A percentile compares a stretch with the other conserved stretches of the same genome.
Conservation (phyloP, 2,888 invertebrate genomes). For the Metopia argyrocephala region DNA sequence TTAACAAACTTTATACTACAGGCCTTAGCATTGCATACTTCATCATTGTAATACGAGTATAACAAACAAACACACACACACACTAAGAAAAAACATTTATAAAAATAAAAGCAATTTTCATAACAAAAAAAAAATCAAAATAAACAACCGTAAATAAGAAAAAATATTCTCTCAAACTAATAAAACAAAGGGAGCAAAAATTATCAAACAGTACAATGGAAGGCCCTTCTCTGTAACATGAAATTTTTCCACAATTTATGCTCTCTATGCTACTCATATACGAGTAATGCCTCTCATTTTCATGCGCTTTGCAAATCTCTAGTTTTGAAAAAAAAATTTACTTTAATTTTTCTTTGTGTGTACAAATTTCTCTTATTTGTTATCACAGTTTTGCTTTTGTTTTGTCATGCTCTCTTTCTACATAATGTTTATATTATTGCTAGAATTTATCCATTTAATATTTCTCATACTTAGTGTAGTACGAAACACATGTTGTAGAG, state of each 20-base stretch:
- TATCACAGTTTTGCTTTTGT: conserved; percentile 22
- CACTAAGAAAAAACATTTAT: conserved; percentile 56
- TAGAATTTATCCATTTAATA: conserved; percentile 38
- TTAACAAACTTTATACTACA: conserved; percentile 68
- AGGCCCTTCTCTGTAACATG: conserved; percentile 10
- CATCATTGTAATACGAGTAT: conserved; percentile 24
- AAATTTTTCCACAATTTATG: too few relatives aligned
- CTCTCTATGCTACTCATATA: too few relatives aligned
- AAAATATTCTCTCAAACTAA: not conserved
- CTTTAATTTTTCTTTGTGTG: not conserved
- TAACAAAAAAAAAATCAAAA: conserved; percentile 7
- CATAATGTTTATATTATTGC: not conserved
- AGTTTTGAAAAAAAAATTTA: conserved; percentile 18
- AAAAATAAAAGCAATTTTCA: conserved; percentile 35
- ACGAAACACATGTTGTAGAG: conserved; percentile 11
- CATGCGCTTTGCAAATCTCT: not conserved
- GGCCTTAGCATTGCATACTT: conserved; percentile 69
- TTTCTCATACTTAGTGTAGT: conserved; percentile 47
- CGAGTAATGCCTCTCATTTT: not conserved
- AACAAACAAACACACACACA: conserved; percentile 52
- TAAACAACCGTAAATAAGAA: not conserved
- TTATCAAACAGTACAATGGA: not conserved
- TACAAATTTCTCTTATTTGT: too few relatives aligned
- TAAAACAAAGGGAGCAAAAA: not conserved
- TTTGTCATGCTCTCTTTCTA: not conserved